Evolutionary conservation across 2,113 vertebrate genomes (phyloP), one percentile per base, ranked within the genome.

Genomic region (Pica pica): DNA sequence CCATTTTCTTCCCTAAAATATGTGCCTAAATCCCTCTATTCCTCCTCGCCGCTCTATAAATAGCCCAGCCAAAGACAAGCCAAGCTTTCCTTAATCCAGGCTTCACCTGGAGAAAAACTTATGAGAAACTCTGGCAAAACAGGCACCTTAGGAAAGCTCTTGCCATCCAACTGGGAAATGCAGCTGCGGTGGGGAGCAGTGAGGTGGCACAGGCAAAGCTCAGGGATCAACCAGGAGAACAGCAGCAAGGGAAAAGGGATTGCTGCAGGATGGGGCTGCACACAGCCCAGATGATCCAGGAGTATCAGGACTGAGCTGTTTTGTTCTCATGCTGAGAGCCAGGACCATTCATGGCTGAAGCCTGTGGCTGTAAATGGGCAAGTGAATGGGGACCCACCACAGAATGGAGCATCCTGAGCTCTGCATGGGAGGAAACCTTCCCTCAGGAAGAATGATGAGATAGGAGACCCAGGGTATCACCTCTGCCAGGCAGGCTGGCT

Each of bases 1-100:
- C 93, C 87, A 56, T 94, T 87, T 94, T 96, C 92, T 93, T 87
- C 97, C 97, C 81, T 94, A 83, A 97, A 97, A 95, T 78, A 95
- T 93, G 97, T 80, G 41, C 4, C 18, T 7, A 67, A 96, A 90
- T 59, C 95, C 75, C 93, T 95, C 80, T 85, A 71, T 93, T 93
- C 73, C 89, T 89, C 64, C 74, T 69, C 0, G 1, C 31, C 0
- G 4, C 80, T 89, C 94, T 88, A 90, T 81, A 83, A 95, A 87
- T 75, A 85, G 89, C 74, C 78, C 42, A 74, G 89, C 41, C 65
- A 28, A 87, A 67, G 28, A 39, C 23, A 46, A 76, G 30, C 57
- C 74, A 23, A 56, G 56, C 46, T 49, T 68, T 68, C 63, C 59
- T 24, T 26, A 24, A 68, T 44, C 90, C 57, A 27, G 42, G 28